Evolutionary conservation across 2,797 vertebrate genomes (phyloP).

Genomic region (Hephaestus fuliginosus): DNA sequence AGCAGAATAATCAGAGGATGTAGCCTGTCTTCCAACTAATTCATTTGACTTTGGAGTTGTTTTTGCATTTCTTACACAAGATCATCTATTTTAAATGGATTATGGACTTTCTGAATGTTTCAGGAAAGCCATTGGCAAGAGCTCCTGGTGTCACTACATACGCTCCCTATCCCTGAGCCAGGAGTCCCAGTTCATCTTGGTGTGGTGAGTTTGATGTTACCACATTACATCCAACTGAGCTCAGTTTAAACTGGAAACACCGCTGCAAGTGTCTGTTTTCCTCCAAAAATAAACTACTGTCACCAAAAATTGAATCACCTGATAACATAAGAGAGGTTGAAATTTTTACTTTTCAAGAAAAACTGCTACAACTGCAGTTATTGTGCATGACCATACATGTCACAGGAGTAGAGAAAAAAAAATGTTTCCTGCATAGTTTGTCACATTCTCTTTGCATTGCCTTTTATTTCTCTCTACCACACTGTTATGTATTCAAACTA

Average conservation of each 20-base stretch:
- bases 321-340: background rate
- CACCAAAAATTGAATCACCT: background rate
- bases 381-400: background rate
- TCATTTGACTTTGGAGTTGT: background rate
- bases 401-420: background rate
- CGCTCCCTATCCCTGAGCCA: slow-evolving; percentile 91
- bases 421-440: background rate
- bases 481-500: background rate
- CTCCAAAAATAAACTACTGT: background rate
- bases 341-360: background rate
- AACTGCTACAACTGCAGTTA: background rate
- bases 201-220: slow-evolving; percentile 85
- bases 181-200: slow-evolving; percentile 94
- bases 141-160: slow-evolving; percentile 92
- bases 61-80: background rate
- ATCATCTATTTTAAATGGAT: background rate
- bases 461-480: background rate
- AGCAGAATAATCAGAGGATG: background rate
- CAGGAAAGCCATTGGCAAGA: slow-evolving; percentile 94
- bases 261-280: background rate
- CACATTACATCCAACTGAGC: background rate
- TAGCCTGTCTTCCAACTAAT: background rate
- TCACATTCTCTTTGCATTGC: background rate
- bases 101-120: slow-evolving; percentile 64
- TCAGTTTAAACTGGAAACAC: background rate